Evolutionary conservation across 30 jellyfish, hydroid and myxozoan genomes (phyloP), one percentile per base, ranked within the genome.

Genomic region (Cassiopea xamachana): DNA sequence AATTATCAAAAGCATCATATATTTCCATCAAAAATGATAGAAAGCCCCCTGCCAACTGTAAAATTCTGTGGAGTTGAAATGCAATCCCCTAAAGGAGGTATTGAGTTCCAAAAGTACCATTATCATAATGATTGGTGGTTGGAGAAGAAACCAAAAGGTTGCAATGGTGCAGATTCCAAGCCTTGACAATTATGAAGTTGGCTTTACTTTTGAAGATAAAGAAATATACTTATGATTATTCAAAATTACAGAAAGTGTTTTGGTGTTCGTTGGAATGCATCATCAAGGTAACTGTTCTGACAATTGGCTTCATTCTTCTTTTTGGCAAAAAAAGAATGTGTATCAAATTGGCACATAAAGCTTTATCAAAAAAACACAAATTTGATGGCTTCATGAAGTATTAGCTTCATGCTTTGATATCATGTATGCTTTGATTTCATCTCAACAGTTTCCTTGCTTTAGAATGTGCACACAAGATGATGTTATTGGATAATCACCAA

Each of bases 51-150:
- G 44, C 93, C 97, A 5, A 89, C 80, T 1, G 48, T 77, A 60
- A 59, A 81, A 77, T 95, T 95, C 84, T 90, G 97, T 77, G 98
- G 97, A 2, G 74, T 87, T 18, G 71, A 91, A 43, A 85, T 95
- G 87, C 75, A 92, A 0, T 97, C 82, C 27, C 99, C 99, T 15
- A 85, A 77, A 9, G 93, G 83, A 39, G 98, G 99, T n/a, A 46
- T 87, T 70, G 98, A 95, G 82, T 71, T 95, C 13, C 98, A 87
- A 74, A 95, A 91, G 74, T 86, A 91, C 69, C 89, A 86, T 61
- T 95, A 95, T 86, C 96, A 93, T 46, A 61, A 85, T 46, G 92
- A 95, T 49, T 95, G 99, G 99, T 91, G 98, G 98, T 77, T 55
- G 17, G 98, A 95, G 87, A 79, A 69, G 43, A 83, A 86, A 58